These are phyloP conservation scores for Rhagologus leucostigma DNA, from an alignment of 2,113 vertebrate species.

Conservation along the genomic window DNA sequence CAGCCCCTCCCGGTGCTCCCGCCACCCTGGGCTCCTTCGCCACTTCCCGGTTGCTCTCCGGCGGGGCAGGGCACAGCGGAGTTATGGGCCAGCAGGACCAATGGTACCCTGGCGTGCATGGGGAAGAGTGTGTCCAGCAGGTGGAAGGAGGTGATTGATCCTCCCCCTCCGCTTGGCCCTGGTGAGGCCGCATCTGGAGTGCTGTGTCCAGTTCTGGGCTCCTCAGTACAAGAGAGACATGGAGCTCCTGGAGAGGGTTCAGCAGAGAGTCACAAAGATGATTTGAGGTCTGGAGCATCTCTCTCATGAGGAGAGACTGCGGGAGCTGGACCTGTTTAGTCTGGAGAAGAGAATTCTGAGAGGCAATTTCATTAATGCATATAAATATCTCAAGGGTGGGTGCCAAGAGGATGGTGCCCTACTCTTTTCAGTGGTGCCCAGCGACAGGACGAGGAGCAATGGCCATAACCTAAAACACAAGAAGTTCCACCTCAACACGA, in stretches of 20 bases:
- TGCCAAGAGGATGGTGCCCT: no score
- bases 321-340: not conserved
- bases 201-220: not conserved
- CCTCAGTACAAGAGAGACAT: not conserved
- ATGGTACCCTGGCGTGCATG: rapidly evolving
- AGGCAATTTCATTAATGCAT: not conserved
- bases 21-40: no score
- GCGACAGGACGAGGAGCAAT: rapidly evolving
- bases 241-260: not conserved
- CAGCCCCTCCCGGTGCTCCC: not conserved
- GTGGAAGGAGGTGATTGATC: not conserved
- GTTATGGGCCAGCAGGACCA: rapidly evolving
- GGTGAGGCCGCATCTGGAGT: rapidly evolving
- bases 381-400: not conserved
- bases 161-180: rapidly evolving
- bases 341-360: not conserved
- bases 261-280: no score
- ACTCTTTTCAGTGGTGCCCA: not conserved
- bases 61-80: rapidly evolving
- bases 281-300: not conserved
- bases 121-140: not conserved
- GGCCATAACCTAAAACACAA: not conserved
- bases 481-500: not conserved
- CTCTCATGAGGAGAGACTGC: not conserved
- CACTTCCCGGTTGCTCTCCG: rapidly evolving